Conservation (phyloP, 2,888 invertebrate species). For the Seira ritae region DNA sequence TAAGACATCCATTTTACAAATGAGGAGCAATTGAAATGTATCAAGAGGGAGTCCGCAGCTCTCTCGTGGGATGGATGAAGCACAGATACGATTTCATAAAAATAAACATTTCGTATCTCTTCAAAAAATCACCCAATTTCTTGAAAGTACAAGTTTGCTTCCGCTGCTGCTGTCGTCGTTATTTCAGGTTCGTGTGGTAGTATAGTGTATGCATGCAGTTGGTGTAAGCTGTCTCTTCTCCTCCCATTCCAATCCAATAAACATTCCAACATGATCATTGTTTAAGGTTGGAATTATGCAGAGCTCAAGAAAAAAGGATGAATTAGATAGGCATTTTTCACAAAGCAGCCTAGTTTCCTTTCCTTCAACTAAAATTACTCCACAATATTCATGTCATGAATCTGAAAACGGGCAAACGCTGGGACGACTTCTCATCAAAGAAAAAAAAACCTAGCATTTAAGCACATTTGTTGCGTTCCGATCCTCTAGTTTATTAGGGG, state of each 20-base stretch:
- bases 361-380: no score
- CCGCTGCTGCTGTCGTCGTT: not conserved
- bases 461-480: not conserved
- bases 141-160: not conserved
- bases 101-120: conserved; percentile 16
- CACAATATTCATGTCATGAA: not conserved
- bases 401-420: not conserved
- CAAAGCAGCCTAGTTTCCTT: not conserved
- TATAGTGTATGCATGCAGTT: no score
- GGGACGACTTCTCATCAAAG: not conserved
- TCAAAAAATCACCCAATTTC: not conserved
- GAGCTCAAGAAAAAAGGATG: not conserved
- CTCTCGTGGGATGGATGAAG: not conserved
- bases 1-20: not conserved
- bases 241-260: conserved; percentile 51
- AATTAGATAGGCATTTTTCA: not conserved
- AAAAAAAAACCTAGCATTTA: not conserved
- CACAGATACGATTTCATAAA: not conserved
- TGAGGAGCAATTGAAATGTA: not conserved
- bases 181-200: no score
- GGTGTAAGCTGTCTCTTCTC: conserved; percentile 28
- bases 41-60: not conserved
- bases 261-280: conserved; percentile 45
- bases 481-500: not conserved
- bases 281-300: conserved; percentile 23